A percentile compares a stretch with the other conserved stretches of the same genome.
Conservation (phyloP, 2,113 vertebrate species). For the Lepus americanus region DNA sequence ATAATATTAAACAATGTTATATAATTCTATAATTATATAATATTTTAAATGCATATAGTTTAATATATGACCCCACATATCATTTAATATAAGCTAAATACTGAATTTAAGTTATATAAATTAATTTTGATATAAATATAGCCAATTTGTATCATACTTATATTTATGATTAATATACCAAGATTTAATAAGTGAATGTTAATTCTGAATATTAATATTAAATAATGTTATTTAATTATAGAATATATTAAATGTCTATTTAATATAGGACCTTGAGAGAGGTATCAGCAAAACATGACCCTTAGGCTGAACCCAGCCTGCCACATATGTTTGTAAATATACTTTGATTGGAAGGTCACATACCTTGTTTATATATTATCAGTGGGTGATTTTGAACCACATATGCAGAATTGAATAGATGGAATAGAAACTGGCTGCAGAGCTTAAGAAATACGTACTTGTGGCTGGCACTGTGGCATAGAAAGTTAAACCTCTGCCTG, state of each 20-base stretch:
- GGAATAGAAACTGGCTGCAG: background rate
- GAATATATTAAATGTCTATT: background rate
- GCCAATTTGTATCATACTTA: too few relatives aligned
- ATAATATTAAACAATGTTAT: too few relatives aligned
- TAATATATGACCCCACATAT: background rate
- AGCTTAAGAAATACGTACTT: background rate
- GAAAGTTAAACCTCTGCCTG: too few relatives aligned
- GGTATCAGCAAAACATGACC: background rate
- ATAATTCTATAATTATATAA: too few relatives aligned
- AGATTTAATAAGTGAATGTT: background rate
- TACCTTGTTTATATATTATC: background rate
- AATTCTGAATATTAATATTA: background rate
- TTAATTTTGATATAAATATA: too few relatives aligned
- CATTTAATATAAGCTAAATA: too few relatives aligned
- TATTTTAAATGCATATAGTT: background rate
- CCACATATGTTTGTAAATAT: background rate
- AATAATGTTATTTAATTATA: too few relatives aligned
- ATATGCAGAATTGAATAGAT: background rate
- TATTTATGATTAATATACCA: too few relatives aligned
- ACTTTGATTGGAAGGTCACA: background rate
- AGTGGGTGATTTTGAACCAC: background rate
- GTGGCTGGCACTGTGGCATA: too few relatives aligned
- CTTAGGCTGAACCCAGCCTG: background rate
- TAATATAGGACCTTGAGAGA: background rate
- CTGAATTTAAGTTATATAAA: too few relatives aligned